Percentiles rank a stretch among this genome's conserved stretches.
These are phyloP conservation scores for Stegana nigrithorax DNA, from an alignment of 2,888 invertebrate genomes.

Conservation along the genomic window DNA sequence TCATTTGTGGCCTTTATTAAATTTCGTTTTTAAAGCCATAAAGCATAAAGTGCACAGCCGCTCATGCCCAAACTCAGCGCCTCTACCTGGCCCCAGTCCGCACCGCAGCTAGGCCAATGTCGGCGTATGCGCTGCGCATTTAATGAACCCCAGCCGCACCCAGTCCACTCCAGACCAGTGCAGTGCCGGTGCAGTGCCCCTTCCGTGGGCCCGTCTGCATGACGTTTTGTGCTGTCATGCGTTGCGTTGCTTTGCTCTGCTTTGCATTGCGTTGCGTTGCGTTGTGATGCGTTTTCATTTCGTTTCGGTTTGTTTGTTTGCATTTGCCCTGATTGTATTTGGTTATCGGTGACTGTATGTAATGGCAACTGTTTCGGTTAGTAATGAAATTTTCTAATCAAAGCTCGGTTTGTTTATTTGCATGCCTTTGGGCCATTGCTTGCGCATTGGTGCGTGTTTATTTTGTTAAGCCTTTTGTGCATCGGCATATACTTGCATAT, in stretches of 20 bases:
- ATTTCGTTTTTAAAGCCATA: slow-evolving; percentile 49
- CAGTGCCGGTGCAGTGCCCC: too few relatives aligned
- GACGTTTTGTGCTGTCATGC: background rate
- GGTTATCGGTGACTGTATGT: background rate
- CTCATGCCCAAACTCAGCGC: slow-evolving; percentile 3
- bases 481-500: background rate
- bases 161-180: too few relatives aligned
- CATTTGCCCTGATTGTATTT: slow-evolving; percentile 5
- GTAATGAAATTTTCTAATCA: slow-evolving; percentile 63
- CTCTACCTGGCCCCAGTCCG: too few relatives aligned
- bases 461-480: background rate
- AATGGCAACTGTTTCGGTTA: slow-evolving; percentile 35
- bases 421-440: slow-evolving; percentile 31
- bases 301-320: slow-evolving; percentile 8
- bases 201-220: too few relatives aligned
- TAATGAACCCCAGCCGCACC: slow-evolving; percentile 15
- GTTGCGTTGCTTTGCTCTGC: background rate
- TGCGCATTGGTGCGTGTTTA: background rate
- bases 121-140: slow-evolving; percentile 6
- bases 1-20: slow-evolving; percentile 58
- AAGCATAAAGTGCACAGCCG: slow-evolving; percentile 23
- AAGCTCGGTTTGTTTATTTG: slow-evolving; percentile 57
- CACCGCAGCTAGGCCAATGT: background rate
- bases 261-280: background rate
- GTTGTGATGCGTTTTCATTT: background rate